Conservation (phyloP, 2,797 vertebrate species). For the Ctenopoma kingsleyae region DNA sequence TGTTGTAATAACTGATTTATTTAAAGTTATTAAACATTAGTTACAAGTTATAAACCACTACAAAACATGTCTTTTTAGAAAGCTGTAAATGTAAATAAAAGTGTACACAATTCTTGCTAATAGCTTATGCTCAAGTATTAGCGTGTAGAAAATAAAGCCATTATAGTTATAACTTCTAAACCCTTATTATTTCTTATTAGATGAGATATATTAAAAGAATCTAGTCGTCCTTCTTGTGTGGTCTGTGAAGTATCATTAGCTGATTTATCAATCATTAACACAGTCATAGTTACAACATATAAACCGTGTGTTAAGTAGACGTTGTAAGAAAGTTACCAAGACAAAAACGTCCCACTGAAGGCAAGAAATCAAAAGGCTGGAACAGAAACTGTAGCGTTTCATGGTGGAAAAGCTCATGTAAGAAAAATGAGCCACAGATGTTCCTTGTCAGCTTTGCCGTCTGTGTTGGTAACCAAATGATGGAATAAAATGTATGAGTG, state of each 20-base stretch:
- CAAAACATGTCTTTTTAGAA: neutral
- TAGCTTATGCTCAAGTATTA: too few species aligned
- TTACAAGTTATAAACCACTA: neutral
- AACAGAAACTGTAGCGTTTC: slow-evolving; percentile 26
- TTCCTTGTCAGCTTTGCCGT: slow-evolving; percentile 59
- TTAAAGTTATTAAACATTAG: neutral
- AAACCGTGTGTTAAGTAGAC: neutral
- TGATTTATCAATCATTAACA: neutral
- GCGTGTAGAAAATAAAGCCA: neutral
- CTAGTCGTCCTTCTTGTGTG: neutral
- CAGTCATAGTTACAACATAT: neutral
- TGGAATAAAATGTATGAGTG: slow-evolving; percentile 59
- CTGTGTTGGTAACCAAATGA: slow-evolving; percentile 63
- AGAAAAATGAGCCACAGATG: slow-evolving; percentile 71
- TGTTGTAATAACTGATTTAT: neutral
- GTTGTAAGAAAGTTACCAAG: slow-evolving; percentile 21
- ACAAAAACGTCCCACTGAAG: slow-evolving; percentile 17
- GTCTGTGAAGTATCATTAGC: neutral
- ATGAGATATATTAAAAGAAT: neutral
- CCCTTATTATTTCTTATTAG: neutral
- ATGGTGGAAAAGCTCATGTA: slow-evolving; percentile 49
- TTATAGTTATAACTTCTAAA: neutral
- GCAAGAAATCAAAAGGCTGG: slow-evolving; percentile 20
- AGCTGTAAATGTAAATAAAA: neutral
- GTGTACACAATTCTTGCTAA: too few species aligned